phyloP scores from a whole-genome alignment of 2,797 vertebrate species.

The Bovichtus diacanthus region DNA sequence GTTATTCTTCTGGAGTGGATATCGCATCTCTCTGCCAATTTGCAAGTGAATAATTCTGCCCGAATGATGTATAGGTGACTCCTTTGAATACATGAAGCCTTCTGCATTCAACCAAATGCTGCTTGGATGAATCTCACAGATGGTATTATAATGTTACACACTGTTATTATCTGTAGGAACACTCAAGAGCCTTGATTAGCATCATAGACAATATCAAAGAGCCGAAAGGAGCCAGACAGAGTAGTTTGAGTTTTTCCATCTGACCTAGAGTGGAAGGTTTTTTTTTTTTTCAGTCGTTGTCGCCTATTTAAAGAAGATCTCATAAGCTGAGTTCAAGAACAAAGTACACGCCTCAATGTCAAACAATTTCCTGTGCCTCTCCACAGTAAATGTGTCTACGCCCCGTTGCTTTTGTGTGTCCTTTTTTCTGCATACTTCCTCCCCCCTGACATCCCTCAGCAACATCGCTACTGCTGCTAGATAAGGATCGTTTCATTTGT shows the following conservation, averaged over 20 bases:
- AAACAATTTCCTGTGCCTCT: rapidly evolving
- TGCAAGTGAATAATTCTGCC: conserved; percentile 24
- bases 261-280: not conserved
- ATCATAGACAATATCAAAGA: not conserved
- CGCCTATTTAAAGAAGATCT: not conserved
- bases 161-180: not conserved
- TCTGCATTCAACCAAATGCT: conserved; percentile 22
- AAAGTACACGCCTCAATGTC: not conserved
- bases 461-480: not conserved
- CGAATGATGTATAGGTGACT: conserved; percentile 23
- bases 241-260: not conserved
- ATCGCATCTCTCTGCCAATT: conserved; percentile 28
- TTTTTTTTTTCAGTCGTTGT: not conserved
- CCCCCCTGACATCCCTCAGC: not conserved
- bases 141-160: conserved; percentile 2
- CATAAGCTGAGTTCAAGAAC: not conserved
- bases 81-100: conserved; percentile 23
- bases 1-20: conserved; percentile 32
- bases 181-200: not conserved
- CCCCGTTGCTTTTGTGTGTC: not conserved
- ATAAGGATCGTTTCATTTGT: not conserved
- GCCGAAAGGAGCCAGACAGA: not conserved
- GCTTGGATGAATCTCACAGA: conserved; percentile 13
- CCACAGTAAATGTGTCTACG: not conserved
- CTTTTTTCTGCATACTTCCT: not conserved